Evolutionary conservation across 92 coral and sea anemone species (phyloP), one percentile per base, ranked within the genome.

Genomic region (Scolanthus callimorphus): DNA sequence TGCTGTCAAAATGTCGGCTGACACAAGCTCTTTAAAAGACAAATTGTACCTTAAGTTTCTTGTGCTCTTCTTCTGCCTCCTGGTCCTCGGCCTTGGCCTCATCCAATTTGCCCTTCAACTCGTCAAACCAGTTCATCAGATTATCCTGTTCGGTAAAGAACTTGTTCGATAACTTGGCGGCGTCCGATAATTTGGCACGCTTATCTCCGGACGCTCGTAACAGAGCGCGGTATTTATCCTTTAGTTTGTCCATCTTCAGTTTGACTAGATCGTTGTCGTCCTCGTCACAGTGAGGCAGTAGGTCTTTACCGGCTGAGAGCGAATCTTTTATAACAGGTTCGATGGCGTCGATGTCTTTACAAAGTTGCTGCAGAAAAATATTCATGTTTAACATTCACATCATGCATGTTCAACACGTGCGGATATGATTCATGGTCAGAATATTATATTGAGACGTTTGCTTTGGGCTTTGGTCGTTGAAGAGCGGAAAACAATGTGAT

Each of bases 51-150:
- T 81, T 69, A 2, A 81, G 65, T 30, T 60, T 73, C 22, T 78
- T 62, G 49, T 81, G 82, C 39, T 81, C 67, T 1, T 59, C 73
- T 25, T 57, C 86, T 19, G 79, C 82, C 45, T 80, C 87, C 19
- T 73, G 68, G 3, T 57, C 77, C 25, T 70, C 77, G 17, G 15
- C 62, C 61, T 60, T 65, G 15, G 71, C 73, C 10, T 57, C 72
- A 23, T 82, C 83, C 51, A 91, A 63, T 44, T 90, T 86, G 19
- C 68, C 63, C 49, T 79, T 80, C 59, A 79, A 77, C 15, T 65
- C 94, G 24, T 79, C 96, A 55, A 84, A 85, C 99, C 99, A 94
- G 20, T 82, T 75, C 53, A 81, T 70, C 74, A 88, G 60, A 67
- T 81, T 70, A 24, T 70, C 83, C 45, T 83, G 80, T 28, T 76